phyloP scores from a whole-genome alignment of 2,113 vertebrate genomes.

The Gallinago jamesoni region DNA sequence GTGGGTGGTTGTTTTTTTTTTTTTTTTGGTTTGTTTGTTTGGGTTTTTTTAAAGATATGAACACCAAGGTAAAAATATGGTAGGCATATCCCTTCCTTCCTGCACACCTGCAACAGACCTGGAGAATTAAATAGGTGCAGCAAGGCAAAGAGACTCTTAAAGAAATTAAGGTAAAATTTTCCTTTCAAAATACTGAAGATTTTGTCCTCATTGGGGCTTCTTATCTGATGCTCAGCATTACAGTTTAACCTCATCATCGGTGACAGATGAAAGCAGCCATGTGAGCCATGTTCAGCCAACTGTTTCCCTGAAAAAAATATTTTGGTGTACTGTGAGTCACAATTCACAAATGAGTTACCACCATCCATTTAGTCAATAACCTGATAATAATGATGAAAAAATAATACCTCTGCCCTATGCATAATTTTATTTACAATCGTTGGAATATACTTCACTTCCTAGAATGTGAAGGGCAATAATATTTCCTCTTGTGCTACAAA shows the following conservation, averaged over 20 bases:
- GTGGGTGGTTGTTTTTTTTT: no score
- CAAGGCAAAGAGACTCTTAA: neutral
- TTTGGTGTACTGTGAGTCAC: neutral
- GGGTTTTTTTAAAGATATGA: neutral
- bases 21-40: no score
- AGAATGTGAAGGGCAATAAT: neutral
- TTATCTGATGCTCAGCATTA: neutral
- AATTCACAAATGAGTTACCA: neutral
- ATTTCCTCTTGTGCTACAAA: neutral
- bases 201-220: neutral
- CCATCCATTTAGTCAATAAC: neutral
- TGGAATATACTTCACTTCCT: neutral
- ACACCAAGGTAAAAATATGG: neutral
- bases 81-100: neutral
- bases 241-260: neutral
- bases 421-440: neutral
- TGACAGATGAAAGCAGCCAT: neutral
- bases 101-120: neutral
- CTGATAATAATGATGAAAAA: neutral
- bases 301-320: neutral
- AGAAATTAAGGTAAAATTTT: neutral
- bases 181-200: neutral
- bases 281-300: neutral
- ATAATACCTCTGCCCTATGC: neutral
- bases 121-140: neutral